Conservation (phyloP, 1,140 invertebrate species). For the Schlechtendalia chinensis region DNA sequence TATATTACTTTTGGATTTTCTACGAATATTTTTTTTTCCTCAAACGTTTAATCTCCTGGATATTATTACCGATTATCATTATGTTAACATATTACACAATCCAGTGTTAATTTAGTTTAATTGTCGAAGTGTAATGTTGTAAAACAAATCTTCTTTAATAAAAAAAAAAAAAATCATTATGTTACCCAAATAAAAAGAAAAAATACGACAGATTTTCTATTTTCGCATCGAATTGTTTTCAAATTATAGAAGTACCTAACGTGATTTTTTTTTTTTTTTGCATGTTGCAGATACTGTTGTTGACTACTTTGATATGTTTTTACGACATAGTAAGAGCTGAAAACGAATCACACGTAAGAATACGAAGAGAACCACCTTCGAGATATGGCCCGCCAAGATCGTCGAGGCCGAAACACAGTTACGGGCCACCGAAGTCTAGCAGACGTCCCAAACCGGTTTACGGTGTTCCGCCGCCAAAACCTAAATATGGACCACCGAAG, state of each 20-base stretch:
- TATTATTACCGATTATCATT: too few species aligned
- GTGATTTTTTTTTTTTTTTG: not conserved
- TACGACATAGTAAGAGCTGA: conserved; percentile 23
- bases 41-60: too few species aligned
- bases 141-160: too few species aligned
- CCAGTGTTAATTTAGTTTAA: too few species aligned
- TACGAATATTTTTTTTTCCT: too few species aligned
- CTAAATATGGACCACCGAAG: conserved; percentile 55
- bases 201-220: not conserved
- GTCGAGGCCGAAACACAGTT: conserved; percentile 41
- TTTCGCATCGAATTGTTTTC: not conserved
- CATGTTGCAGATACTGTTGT: conserved; percentile 20
- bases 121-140: too few species aligned
- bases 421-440: conserved; percentile 52
- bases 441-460: conserved; percentile 54
- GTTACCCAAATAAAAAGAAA: too few species aligned
- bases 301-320: conserved; percentile 17
- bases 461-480: conserved; percentile 53
- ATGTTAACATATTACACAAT: too few species aligned
- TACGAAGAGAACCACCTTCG: conserved; percentile 47
- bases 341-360: conserved; percentile 9
- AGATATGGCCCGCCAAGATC: conserved; percentile 53
- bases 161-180: too few species aligned
- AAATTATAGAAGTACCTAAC: not conserved
- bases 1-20: too few species aligned